Percentiles rank a stretch among this genome's conserved stretches.
Evolutionary conservation across 2,888 invertebrate species (phyloP).

Genomic region (Lutraria lutraria): DNA sequence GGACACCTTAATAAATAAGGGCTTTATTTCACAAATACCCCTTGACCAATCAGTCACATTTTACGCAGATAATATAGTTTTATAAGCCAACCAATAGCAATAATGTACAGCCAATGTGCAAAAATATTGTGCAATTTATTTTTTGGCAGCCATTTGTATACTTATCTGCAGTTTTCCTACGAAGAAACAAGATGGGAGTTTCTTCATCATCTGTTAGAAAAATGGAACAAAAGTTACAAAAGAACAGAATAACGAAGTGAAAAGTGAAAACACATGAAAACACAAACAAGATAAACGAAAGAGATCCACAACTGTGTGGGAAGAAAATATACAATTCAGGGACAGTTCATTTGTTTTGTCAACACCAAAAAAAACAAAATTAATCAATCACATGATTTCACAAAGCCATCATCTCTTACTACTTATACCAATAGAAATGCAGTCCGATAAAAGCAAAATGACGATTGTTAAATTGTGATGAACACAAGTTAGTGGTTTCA

Average conservation of each 20-base stretch:
- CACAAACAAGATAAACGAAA: conserved; percentile 13
- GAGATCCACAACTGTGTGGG: neutral
- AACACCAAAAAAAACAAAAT: conserved; percentile 3
- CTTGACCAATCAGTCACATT: conserved; percentile 34
- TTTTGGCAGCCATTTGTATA: conserved; percentile 34
- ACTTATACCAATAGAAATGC: neutral
- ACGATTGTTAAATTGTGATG: neutral
- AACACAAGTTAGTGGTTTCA: neutral
- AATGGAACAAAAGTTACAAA: conserved; percentile 30
- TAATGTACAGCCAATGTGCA: conserved; percentile 48
- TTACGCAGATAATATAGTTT: conserved; percentile 9
- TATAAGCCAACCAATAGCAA: conserved; percentile 50
- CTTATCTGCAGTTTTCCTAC: conserved; percentile 55
- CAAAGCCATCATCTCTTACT: neutral
- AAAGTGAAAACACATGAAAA: conserved; percentile 22
- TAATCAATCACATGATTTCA: neutral
- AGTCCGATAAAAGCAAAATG: neutral
- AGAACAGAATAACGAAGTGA: conserved; percentile 25
- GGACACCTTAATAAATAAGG: neutral
- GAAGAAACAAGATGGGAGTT: conserved; percentile 9
- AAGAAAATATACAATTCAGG: neutral
- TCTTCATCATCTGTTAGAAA: conserved; percentile 40
- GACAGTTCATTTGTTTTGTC: neutral
- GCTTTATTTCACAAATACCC: neutral
- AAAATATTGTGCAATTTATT: conserved; percentile 37